phyloP scores from a whole-genome alignment of 2,113 vertebrate genomes.

The Elephas maximus region DNA sequence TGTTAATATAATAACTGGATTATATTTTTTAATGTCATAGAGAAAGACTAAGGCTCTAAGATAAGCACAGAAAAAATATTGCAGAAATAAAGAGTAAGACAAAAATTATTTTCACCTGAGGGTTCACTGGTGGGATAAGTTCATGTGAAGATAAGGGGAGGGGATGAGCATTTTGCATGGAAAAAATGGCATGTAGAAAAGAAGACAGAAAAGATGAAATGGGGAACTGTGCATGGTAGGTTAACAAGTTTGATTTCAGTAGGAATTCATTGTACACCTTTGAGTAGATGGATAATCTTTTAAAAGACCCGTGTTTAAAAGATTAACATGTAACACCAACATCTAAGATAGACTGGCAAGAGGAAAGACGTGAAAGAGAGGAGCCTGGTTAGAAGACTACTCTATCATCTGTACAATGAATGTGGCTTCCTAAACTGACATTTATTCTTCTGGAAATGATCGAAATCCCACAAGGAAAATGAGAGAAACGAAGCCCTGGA shows the following conservation, averaged over 20 bases:
- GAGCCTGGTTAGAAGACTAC: neutral
- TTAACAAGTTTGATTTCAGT: neutral
- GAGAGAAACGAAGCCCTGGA: neutral
- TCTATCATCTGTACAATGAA: neutral
- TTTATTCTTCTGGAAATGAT: neutral
- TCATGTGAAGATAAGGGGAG: neutral
- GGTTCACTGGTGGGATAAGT: neutral
- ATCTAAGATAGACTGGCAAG: neutral
- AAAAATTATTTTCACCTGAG: neutral
- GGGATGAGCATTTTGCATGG: neutral
- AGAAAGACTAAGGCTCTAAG: constrained; percentile 52
- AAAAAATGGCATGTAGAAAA: neutral
- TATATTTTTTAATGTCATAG: neutral
- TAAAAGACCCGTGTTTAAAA: neutral
- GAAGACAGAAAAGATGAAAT: neutral
- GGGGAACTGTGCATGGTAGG: neutral
- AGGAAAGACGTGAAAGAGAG: neutral
- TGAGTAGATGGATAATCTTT: neutral
- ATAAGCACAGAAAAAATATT: constrained; percentile 26
- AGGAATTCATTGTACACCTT: neutral
- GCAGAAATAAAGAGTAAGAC: neutral
- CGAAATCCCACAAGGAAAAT: neutral
- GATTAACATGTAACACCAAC: neutral
- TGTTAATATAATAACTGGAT: neutral
- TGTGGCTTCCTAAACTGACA: neutral